A percentile compares a stretch with the other conserved stretches of the same genome.
Evolutionary conservation across 2,113 vertebrate species (phyloP).

Genomic region (Silurus glanis): DNA sequence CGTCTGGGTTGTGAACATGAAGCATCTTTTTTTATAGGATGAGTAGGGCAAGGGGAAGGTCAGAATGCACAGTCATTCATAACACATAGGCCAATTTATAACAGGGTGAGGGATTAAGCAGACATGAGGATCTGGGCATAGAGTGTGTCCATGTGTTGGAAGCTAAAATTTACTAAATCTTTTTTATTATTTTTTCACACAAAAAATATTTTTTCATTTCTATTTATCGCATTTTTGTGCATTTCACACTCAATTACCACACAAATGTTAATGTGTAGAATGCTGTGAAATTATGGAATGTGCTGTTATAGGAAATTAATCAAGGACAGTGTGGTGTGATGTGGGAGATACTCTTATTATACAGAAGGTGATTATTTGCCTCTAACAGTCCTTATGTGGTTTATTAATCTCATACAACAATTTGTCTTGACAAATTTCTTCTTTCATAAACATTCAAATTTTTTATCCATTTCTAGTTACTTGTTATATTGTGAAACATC

Average conservation of each 20-base stretch:
- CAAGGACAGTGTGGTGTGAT: neutral
- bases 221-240: no score
- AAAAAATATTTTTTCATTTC: no score
- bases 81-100: slow-evolving; percentile 2
- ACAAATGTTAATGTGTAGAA: neutral
- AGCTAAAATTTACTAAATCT: neutral
- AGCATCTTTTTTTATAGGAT: slow-evolving; percentile 47
- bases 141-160: neutral
- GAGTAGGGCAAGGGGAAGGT: slow-evolving; percentile 42
- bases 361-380: neutral
- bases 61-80: neutral
- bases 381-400: neutral
- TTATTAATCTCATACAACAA: neutral
- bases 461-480: neutral
- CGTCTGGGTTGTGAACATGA: slow-evolving; percentile 38
- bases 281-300: no score
- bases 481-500: no score
- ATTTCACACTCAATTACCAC: neutral
- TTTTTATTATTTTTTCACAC: neutral
- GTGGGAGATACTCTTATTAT: neutral
- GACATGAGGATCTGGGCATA: neutral
- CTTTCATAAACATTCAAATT: neutral
- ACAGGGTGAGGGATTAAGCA: slow-evolving; percentile 3
- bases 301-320: neutral
- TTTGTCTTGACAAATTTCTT: neutral